Percentiles rank a stretch among this genome's conserved stretches.
phyloP scores from a whole-genome alignment of 2,797 vertebrate genomes.

The Esox lucius region DNA sequence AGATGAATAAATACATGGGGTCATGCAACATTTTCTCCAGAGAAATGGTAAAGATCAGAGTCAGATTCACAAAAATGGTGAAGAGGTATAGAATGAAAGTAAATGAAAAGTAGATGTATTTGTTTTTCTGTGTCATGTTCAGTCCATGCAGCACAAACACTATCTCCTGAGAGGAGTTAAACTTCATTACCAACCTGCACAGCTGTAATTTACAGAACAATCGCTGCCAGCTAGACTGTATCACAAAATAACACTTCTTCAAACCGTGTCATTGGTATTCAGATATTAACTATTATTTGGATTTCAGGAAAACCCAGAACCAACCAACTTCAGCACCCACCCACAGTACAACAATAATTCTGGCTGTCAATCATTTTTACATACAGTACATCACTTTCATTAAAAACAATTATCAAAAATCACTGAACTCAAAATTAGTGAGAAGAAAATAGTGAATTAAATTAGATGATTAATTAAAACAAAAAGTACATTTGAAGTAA shows the following conservation, averaged over 20 bases:
- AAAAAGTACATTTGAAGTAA: not conserved
- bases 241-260: not conserved
- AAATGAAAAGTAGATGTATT: constrained; percentile 52
- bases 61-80: constrained; percentile 61
- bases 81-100: constrained; percentile 55
- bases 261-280: not conserved
- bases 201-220: not conserved
- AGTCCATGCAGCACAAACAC: constrained; percentile 62
- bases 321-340: not conserved
- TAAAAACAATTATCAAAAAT: not conserved
- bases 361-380: not conserved
- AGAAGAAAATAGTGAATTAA: not conserved
- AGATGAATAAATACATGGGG: constrained; percentile 66
- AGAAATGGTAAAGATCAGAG: constrained; percentile 47
- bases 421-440: not conserved
- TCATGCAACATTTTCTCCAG: constrained; percentile 55
- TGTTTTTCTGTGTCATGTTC: constrained; percentile 49
- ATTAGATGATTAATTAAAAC: not conserved
- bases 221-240: not conserved
- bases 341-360: not conserved
- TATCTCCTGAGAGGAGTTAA: constrained; percentile 1
- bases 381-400: not conserved
- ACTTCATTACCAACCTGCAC: not conserved
- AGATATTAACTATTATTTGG: not conserved
- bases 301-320: not conserved